phyloP scores from a whole-genome alignment of 2,113 vertebrate genomes.

The Sceloporus tristichus region DNA sequence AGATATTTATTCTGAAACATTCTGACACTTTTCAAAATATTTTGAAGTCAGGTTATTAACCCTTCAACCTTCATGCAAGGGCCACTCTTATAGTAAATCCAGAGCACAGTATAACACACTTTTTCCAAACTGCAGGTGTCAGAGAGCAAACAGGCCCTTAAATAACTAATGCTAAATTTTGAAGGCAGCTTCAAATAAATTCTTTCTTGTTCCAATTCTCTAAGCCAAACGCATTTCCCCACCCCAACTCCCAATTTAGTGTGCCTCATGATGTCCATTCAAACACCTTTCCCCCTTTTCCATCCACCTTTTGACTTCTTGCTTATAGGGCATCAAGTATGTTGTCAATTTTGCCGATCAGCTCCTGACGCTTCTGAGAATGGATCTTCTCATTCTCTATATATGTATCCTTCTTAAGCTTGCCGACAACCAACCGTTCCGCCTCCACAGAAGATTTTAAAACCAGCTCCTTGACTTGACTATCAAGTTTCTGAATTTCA shows the following conservation, averaged over 20 bases:
- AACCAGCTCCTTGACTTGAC: constrained; percentile 95
- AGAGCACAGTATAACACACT: background rate
- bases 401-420: constrained; percentile 97
- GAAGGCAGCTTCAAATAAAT: constrained; percentile 40
- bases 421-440: constrained; percentile 93
- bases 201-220: constrained; percentile 26
- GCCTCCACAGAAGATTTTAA: constrained; percentile 92
- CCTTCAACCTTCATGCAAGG: constrained; percentile 33
- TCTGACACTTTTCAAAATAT: background rate
- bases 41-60: constrained; percentile 2
- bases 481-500: constrained; percentile 95
- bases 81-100: constrained; percentile 27
- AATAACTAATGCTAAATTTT: constrained; percentile 29
- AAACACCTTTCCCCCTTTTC: constrained; percentile 62
- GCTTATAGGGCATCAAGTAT: constrained; percentile 92
- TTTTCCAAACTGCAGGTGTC: constrained; percentile 25
- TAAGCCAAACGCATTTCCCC: constrained; percentile 27
- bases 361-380: constrained; percentile 89
- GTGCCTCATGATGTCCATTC: constrained; percentile 55
- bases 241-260: constrained; percentile 17
- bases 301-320: background rate
- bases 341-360: constrained; percentile 93
- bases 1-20: constrained; percentile 59
- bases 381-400: constrained; percentile 92
- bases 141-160: constrained; percentile 53